phyloP scores from a whole-genome alignment of 2,797 vertebrate genomes.

The Lycodopsis pacificus region DNA sequence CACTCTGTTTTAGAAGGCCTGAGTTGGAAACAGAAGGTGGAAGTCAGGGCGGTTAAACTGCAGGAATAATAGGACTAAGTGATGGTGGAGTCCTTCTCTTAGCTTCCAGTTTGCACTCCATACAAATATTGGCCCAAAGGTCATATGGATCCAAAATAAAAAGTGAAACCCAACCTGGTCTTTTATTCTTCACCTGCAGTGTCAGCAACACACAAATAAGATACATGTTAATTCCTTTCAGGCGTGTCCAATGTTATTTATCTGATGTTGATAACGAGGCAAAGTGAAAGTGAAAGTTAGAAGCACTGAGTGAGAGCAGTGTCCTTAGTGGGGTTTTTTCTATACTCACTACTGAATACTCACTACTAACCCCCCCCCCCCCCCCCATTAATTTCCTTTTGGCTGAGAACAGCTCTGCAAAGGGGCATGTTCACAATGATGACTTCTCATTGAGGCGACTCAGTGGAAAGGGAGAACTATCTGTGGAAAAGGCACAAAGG shows the following conservation, averaged over 20 bases:
- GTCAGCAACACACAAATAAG: background rate
- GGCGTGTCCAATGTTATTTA: background rate
- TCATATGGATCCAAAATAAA: background rate
- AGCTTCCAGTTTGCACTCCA: background rate
- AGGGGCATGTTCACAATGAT: conserved; percentile 13
- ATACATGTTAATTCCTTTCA: background rate
- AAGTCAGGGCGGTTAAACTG: background rate
- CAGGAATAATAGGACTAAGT: background rate
- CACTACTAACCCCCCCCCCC: background rate
- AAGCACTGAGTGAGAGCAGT: conserved; percentile 1
- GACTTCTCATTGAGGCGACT: conserved; percentile 4
- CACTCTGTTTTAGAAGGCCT: background rate
- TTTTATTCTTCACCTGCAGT: background rate
- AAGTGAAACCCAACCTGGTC: background rate
- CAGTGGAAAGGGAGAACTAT: conserved; percentile 1
- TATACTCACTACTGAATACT: background rate
- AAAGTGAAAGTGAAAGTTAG: conserved; percentile 20
- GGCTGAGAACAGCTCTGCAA: conserved; percentile 12
- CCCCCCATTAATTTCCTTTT: conserved; percentile 18
- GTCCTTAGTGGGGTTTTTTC: background rate
- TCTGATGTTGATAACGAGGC: conserved; percentile 19
- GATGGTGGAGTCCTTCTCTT: background rate
- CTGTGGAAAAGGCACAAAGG: background rate
- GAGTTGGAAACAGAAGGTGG: background rate
- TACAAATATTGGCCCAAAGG: background rate